Percentiles rank a stretch among this genome's conserved stretches.
phyloP scores from a whole-genome alignment of 2,888 invertebrate species.

The Metalampra italica region DNA sequence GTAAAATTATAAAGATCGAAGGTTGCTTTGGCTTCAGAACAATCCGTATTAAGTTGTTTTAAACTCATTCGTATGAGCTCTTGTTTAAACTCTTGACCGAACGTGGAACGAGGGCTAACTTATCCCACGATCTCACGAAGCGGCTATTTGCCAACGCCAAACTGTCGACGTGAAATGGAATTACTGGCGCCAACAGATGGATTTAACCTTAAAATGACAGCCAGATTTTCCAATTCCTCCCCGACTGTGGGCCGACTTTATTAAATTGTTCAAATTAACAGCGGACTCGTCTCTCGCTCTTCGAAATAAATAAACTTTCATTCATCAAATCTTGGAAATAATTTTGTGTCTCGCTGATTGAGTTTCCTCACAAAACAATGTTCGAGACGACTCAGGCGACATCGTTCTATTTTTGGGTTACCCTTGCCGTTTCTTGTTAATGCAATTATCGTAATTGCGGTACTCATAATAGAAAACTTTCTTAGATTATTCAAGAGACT shows the following conservation, averaged over 20 bases:
- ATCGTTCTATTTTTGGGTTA: background rate
- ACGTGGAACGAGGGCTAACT: no score
- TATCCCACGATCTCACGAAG: no score
- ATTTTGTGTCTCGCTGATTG: slow-evolving; percentile 22
- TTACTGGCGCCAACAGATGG: background rate
- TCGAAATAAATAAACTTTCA: slow-evolving; percentile 27
- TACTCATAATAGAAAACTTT: background rate
- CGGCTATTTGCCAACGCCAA: background rate
- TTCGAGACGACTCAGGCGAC: background rate
- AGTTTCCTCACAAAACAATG: slow-evolving; percentile 11
- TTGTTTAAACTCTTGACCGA: no score
- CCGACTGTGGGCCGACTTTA: slow-evolving; percentile 10
- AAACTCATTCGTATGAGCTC: no score
- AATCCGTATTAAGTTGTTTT: no score
- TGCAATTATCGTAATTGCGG: background rate
- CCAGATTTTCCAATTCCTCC: background rate
- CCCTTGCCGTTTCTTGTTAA: background rate
- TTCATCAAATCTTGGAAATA: slow-evolving; percentile 24
- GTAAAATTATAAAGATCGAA: no score
- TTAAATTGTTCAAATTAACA: slow-evolving; percentile 25
- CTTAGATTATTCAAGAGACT: no score
- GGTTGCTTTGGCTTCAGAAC: no score
- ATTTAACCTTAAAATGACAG: slow-evolving; percentile 3
- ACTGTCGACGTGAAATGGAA: background rate
- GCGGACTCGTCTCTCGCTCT: slow-evolving; percentile 12